phyloP scores from a whole-genome alignment of 2,888 invertebrate species.

The Furcula furcula region DNA sequence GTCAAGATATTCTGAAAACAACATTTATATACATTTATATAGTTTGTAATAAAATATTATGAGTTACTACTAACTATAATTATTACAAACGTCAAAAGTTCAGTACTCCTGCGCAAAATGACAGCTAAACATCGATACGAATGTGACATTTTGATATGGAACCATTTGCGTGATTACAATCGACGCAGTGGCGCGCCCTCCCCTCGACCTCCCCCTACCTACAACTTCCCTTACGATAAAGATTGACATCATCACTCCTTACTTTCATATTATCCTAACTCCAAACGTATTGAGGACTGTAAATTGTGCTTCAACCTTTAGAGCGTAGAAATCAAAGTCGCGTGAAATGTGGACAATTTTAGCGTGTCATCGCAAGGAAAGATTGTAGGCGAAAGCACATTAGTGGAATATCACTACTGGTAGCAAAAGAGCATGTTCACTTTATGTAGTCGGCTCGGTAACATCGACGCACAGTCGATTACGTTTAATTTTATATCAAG shows the following conservation, averaged over 20 bases:
- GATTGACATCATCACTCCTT: constrained; percentile 74
- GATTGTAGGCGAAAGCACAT: constrained; percentile 77
- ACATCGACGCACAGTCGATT: constrained; percentile 63
- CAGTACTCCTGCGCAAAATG: constrained; percentile 52
- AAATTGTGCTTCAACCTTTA: constrained; percentile 46
- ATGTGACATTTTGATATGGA: constrained; percentile 78
- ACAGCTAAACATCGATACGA: constrained; percentile 67
- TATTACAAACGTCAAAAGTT: constrained; percentile 29
- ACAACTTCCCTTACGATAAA: constrained; percentile 79
- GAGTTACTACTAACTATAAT: constrained; percentile 13
- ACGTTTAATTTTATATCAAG: constrained; percentile 70
- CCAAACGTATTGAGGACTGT: constrained; percentile 35
- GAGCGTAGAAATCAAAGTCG: constrained; percentile 45
- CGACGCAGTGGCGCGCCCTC: constrained; percentile 77
- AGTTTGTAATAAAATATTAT: background rate
- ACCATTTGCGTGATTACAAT: constrained; percentile 81
- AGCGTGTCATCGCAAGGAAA: constrained; percentile 78
- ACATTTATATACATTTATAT: no score
- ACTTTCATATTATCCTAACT: constrained; percentile 73
- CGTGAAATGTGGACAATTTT: constrained; percentile 42
- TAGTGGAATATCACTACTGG: constrained; percentile 76
- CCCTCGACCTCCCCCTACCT: constrained; percentile 56
- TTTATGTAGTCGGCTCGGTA: constrained; percentile 59
- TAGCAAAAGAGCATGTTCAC: constrained; percentile 68
- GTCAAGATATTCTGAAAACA: no score